phyloP scores from a whole-genome alignment of 2,888 invertebrate species.

The Sinodicranocentrus sp. region DNA sequence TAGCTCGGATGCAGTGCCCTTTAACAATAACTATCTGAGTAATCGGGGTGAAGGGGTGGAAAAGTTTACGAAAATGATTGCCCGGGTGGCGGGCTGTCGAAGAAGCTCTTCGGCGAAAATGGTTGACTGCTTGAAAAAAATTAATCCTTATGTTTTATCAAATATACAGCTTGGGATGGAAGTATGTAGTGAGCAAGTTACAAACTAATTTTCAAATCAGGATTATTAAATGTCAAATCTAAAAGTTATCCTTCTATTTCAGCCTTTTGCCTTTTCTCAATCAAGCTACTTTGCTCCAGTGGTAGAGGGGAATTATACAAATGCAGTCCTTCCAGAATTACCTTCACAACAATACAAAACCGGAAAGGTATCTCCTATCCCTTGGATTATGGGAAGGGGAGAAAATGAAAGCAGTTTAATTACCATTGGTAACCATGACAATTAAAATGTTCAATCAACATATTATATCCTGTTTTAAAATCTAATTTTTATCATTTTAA shows the following conservation, averaged over 20 bases:
- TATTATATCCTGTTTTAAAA: too few relatives aligned
- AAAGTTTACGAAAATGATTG: conserved; percentile 2
- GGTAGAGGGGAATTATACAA: conserved; percentile 26
- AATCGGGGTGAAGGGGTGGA: conserved; percentile 29
- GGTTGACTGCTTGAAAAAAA: conserved; percentile 43
- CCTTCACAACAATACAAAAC: conserved; percentile 30
- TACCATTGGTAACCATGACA: too few relatives aligned
- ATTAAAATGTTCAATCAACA: too few relatives aligned
- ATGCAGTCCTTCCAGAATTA: conserved; percentile 41
- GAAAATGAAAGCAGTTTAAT: not conserved
- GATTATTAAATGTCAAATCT: not conserved
- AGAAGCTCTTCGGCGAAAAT: conserved; percentile 8
- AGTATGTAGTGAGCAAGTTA: not conserved
- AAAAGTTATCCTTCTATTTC: too few relatives aligned
- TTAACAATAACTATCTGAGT: conserved; percentile 29
- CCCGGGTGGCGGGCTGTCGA: conserved; percentile 13
- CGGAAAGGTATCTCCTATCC: conserved; percentile 31
- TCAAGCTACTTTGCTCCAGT: conserved; percentile 29
- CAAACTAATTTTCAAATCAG: not conserved
- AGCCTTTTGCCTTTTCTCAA: not conserved
- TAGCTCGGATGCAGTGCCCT: conserved; percentile 10
- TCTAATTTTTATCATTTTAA: too few relatives aligned
- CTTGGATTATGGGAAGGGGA: conserved; percentile 36
- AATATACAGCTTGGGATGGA: too few relatives aligned
- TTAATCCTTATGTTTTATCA: conserved; percentile 12